Conservation (phyloP, 1,140 invertebrate species). For the Chymomyza costata region DNA sequence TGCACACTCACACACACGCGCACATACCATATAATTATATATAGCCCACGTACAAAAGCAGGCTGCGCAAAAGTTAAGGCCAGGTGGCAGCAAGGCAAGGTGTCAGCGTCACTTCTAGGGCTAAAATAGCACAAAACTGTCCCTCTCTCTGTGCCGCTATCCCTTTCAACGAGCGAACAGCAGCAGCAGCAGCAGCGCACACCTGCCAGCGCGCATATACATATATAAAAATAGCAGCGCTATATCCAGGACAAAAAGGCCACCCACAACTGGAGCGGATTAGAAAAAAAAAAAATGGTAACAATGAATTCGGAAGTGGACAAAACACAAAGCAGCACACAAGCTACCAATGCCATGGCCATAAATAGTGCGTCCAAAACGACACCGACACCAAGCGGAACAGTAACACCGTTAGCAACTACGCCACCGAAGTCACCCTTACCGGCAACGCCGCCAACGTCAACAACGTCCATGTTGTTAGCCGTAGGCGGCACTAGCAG, state of each 20-base stretch:
- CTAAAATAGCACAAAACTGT: conserved; percentile 17
- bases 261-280: conserved; percentile 14
- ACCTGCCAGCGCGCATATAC: conserved; percentile 15
- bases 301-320: conserved; percentile 75
- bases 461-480: not conserved
- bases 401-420: too few species aligned
- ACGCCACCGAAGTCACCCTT: too few species aligned
- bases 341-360: conserved; percentile 56
- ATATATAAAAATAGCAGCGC: conserved; percentile 4
- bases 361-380: conserved; percentile 43
- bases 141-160: too few species aligned
- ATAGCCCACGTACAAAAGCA: conserved; percentile 10
- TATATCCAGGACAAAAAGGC: not conserved
- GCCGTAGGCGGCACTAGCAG: conserved; percentile 4
- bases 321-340: conserved; percentile 62
- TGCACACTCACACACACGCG: not conserved
- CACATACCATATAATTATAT: not conserved
- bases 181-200: too few species aligned
- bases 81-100: conserved; percentile 19
- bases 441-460: not conserved
- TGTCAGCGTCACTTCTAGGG: conserved; percentile 2
- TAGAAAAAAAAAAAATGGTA: conserved; percentile 75
- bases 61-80: conserved; percentile 14
- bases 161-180: too few species aligned
- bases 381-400: conserved; percentile 14